Percentiles rank a stretch among this genome's conserved stretches.
phyloP scores from a whole-genome alignment of 2,888 invertebrate genomes.

The Nymphalis polychloros region DNA sequence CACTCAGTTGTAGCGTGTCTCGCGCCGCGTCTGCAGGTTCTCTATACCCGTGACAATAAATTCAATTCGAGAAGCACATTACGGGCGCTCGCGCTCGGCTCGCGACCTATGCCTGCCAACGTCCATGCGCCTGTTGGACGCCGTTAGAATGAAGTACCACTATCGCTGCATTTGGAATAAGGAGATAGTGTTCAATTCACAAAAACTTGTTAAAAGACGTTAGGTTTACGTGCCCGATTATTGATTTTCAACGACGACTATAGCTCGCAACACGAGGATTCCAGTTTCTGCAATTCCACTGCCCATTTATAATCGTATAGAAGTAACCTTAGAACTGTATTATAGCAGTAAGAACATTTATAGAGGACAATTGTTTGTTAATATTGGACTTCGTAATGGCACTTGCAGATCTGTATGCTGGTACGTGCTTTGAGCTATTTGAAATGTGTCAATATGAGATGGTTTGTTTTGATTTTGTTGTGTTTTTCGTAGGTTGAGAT shows the following conservation, averaged over 20 bases:
- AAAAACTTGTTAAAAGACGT: slow-evolving; percentile 96
- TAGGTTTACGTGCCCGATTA: slow-evolving; percentile 74
- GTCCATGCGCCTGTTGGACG: slow-evolving; percentile 71
- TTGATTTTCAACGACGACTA: slow-evolving; percentile 69
- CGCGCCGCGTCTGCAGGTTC: slow-evolving; percentile 67
- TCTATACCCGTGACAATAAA: slow-evolving; percentile 76
- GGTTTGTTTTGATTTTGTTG: slow-evolving; percentile 53
- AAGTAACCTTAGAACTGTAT: slow-evolving; percentile 64
- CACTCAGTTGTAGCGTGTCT: slow-evolving; percentile 61
- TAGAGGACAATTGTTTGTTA: slow-evolving; percentile 55
- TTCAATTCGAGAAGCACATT: slow-evolving; percentile 64
- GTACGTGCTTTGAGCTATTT: slow-evolving; percentile 60
- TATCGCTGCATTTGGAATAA: slow-evolving; percentile 96
- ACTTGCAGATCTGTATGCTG: slow-evolving; percentile 73
- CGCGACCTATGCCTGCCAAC: slow-evolving; percentile 77
- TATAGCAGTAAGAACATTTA: slow-evolving; percentile 63
- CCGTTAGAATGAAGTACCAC: slow-evolving; percentile 85
- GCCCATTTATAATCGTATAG: slow-evolving; percentile 68
- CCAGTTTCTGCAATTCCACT: slow-evolving; percentile 67
- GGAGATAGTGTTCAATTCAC: slow-evolving; percentile 95
- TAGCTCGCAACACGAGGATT: slow-evolving; percentile 68
- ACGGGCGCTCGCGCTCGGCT: slow-evolving; percentile 75
- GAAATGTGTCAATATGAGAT: slow-evolving; percentile 41
- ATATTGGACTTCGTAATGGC: slow-evolving; percentile 69
- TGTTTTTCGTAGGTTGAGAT: slow-evolving; percentile 50